Conservation (phyloP, 2,888 invertebrate genomes). For the Drosophila paramelanica region DNA sequence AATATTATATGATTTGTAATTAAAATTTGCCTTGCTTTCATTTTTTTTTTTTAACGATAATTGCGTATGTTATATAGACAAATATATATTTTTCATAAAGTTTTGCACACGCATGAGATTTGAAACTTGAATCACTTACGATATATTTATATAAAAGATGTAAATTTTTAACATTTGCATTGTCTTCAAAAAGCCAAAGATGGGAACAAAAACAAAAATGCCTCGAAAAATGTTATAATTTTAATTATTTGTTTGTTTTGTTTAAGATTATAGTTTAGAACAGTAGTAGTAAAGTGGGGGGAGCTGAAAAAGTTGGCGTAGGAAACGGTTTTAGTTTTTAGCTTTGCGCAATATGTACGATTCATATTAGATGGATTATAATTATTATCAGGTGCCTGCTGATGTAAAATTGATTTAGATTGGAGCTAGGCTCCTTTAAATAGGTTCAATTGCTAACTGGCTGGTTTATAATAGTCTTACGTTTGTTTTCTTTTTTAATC, state of each 20-base stretch:
- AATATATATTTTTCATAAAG: constrained; percentile 30
- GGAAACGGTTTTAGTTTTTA: constrained; percentile 40
- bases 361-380: constrained; percentile 11
- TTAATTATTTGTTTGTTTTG: background rate
- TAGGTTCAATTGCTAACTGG: constrained; percentile 45
- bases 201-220: constrained; percentile 26
- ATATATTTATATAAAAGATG: constrained; percentile 30
- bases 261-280: constrained; percentile 3
- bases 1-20: constrained; percentile 31
- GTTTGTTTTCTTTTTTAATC: background rate
- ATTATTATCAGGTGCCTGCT: constrained; percentile 17
- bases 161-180: constrained; percentile 31
- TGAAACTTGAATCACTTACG: constrained; percentile 27
- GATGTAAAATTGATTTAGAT: constrained; percentile 25
- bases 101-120: constrained; percentile 18
- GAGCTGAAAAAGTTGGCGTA: constrained; percentile 59
- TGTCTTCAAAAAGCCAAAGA: constrained; percentile 20
- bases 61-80: constrained; percentile 40
- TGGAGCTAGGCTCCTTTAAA: constrained; percentile 46
- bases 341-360: constrained; percentile 13
- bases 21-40: constrained; percentile 7
- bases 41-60: constrained; percentile 41
- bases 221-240: constrained; percentile 23
- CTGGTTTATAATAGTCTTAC: constrained; percentile 51
- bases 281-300: constrained; percentile 15